Percentiles rank a stretch among this genome's conserved stretches.
Conservation (phyloP, 2,797 vertebrate genomes). For the Phyllotis vaccarum region DNA sequence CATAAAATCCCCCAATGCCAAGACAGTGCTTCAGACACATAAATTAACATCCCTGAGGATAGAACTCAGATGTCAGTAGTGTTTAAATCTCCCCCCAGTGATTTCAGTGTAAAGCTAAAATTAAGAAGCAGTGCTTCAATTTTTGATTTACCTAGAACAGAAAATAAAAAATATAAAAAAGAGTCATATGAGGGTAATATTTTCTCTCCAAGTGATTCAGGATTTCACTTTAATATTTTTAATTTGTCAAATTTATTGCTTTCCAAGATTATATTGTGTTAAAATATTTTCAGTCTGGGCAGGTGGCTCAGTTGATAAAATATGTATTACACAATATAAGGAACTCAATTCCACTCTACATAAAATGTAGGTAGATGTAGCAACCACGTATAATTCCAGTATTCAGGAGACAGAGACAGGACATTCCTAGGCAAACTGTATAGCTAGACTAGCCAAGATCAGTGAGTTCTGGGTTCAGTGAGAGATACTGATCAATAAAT, state of each 20-base stretch:
- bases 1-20: neutral
- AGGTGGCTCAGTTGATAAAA: neutral
- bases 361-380: neutral
- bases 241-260: neutral
- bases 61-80: neutral
- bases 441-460: neutral
- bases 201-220: conserved; percentile 23
- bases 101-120: neutral
- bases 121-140: conserved; percentile 15
- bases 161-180: neutral
- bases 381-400: neutral
- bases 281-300: neutral
- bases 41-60: conserved; percentile 13
- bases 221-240: conserved; percentile 32
- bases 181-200: neutral
- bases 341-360: neutral
- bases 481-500: neutral
- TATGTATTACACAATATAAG: neutral
- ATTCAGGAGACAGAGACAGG: neutral
- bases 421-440: neutral
- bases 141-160: neutral
- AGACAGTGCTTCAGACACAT: neutral
- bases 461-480: neutral
- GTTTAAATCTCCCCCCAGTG: conserved; percentile 10
- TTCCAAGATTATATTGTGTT: conserved; percentile 25